Evolutionary conservation across 2,888 invertebrate genomes (phyloP), one percentile per base, ranked within the genome.

Genomic region (Cryptus armator): DNA sequence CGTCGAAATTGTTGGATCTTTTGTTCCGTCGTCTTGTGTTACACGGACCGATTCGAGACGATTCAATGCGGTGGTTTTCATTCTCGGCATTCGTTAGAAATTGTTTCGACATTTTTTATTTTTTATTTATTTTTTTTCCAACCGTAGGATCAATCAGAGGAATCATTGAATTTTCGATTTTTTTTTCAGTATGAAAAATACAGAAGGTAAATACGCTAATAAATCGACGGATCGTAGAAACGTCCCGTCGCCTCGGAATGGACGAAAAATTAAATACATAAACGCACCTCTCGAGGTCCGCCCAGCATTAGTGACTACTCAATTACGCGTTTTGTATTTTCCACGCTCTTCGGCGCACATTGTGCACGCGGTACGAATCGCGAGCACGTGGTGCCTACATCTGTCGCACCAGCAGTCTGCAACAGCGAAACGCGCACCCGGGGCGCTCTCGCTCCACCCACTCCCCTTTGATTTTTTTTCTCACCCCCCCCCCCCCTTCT

Each of bases 311-410:
- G 87, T 86, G 88, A 89, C 88, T 90, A 90, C 90, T 91, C 90
- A 90, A 92, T 92, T 91, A 90, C 89, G 87, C 87, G 89, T 92
- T 92, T 91, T 87, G 87, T 90, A 91, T 90, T 90, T 91, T 89
- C 89, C 87, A 90, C 88, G 89, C 88, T 90, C 88, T 88, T 88
- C 85, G 85, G 86, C 83, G 87, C 90, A 89, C 87, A 89, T 89
- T 91, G 89, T 89, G 88, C 86, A 81, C 75, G 86, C 83, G 85
- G 86, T 87, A 87, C 88, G 87, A 89, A 90, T 89, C 88, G 87
- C 84, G 68, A 81, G 88, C 88, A 89, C 90, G 91, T 91, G 92
- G 92, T 91, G 91, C 89, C 90, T 90, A 89, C 92, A 92, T 92
- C 92, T 92, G 92, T 92, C 91, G 91, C 90, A 89, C 89, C 89